Base-by-base conservation (phyloP, 2,797 vertebrate genomes). In the Acridotheres tristis region DNA sequence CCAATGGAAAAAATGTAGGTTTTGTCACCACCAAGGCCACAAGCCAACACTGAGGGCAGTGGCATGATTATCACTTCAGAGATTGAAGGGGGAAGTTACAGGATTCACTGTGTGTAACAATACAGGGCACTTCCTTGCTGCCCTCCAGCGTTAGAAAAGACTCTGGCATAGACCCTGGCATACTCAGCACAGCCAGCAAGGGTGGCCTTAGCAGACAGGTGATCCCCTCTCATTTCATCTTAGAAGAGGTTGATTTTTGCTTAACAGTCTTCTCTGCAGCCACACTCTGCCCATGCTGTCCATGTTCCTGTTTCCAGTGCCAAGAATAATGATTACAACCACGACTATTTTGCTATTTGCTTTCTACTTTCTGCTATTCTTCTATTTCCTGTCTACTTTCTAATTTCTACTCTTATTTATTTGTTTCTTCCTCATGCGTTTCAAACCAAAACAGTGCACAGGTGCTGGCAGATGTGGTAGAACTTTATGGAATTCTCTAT, bases 31-130 rank as follows among this genome's bases (percentile, higher is more conserved):
- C 7, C 9, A 36, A 61, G 81, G 65, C 12, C 5, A 3, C 16
- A 91, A 51, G 16, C 6, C 25, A 17, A 1, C 11, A 42, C 1
- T 12, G 50, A 57, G 22, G n/a, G 9, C 23, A 72, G 27, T n/a
- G 40, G 3, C 19, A 17, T 32, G 13, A 40, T 80, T 72, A 21
- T 27, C 22, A 14, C 40, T 34, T 10, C 32, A 53, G 40, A 68
- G 30, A 30, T 4, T 32, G 40, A 87, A 48, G 30, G 0, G 2
- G 1, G 9, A 1, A 47, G 6, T 53, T 76, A 11, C 1, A 22
- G 32, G 47, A 75, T 65, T 48, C 0, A 0, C 34, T 63, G 4
- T 25, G 12, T 67, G 13, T 57, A 10, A 74, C 59, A 25, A 11
- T 27, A 40, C 11, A 58, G 7, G 40, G 16, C 19, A 80, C 0